phyloP scores from a whole-genome alignment of 2,888 invertebrate genomes.

The Marronus borbonicus region DNA sequence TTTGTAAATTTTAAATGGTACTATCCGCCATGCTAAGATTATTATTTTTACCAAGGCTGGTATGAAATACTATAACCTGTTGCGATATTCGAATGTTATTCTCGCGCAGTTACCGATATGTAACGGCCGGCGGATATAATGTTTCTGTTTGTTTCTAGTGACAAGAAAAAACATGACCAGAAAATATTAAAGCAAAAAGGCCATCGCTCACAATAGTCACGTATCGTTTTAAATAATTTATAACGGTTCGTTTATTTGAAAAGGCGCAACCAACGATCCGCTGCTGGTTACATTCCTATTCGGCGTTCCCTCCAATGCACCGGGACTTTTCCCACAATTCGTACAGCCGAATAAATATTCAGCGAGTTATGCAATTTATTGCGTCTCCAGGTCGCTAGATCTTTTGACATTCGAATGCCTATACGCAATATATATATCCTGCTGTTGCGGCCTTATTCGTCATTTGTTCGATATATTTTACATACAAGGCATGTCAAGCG shows the following conservation, averaged over 20 bases:
- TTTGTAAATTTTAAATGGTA: no score
- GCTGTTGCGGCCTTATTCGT: constrained; percentile 18
- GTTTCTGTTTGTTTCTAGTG: background rate
- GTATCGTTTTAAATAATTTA: constrained; percentile 23
- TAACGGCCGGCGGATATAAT: background rate
- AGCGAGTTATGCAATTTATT: constrained; percentile 42
- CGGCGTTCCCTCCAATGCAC: background rate
- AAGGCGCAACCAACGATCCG: constrained; percentile 1
- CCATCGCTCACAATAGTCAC: constrained; percentile 12
- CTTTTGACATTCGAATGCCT: constrained; percentile 23
- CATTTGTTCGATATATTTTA: constrained; percentile 30
- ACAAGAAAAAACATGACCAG: background rate
- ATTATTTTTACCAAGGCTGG: no score
- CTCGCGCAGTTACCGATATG: background rate
- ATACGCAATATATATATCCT: background rate
- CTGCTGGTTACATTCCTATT: constrained; percentile 9
- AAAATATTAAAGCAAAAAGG: constrained; percentile 1
- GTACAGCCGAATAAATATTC: constrained; percentile 31
- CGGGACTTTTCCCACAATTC: constrained; percentile 42
- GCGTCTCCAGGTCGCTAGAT: constrained; percentile 14
- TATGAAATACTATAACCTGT: background rate
- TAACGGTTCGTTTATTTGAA: constrained; percentile 28
- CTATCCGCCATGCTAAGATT: no score
- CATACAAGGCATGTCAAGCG: constrained; percentile 14
- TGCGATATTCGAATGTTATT: background rate